Base-by-base conservation (phyloP, 2,888 invertebrate species). In the Acleris sparsana region DNA sequence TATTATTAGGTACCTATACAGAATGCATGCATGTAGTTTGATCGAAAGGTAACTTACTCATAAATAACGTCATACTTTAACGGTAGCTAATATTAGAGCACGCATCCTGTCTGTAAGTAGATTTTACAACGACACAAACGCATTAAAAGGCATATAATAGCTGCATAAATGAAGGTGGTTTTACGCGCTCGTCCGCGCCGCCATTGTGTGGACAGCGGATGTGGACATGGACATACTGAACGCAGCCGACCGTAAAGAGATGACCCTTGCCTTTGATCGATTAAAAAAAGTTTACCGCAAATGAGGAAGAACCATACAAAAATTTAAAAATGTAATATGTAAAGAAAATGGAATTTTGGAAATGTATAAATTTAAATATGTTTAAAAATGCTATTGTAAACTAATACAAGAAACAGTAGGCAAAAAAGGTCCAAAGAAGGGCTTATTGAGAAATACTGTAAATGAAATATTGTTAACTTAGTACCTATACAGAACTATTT, bases 81-180 rank as follows among this genome's bases (percentile, higher is more conserved):
- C 13, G 39, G 11, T 17, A 16, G 76, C 78, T 75, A 73, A 71
- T 75, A 75, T 74, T 71, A 74, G 79, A 77, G 64, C 80, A 75
- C 73, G 71, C 75, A 83, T 83, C 83, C 82, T 83, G 82, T 70
- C 71, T 53, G 70, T 71, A 70, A 80, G 80, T 80, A 81, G 79
- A 81, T 82, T 82, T 76, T 71, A 72, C 71, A 72, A 69, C 71
- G 71, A 58, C 72, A 80, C 80, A 85, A 80, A 82, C 74, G 75
- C 75, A 85, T 86, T 62, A 88, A 88, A 82, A 85, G 82, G 83
- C 89, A 89, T 90, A 86, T 89, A 90, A 88, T 85, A 84, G 85
- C 80, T 75, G 62, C 74, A 75, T 84, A 86, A 86, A 83, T 66
- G 66, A 78, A 73, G 77, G 79, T 73, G 82, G 84, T 85, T 85